Conservation (phyloP, 2,888 invertebrate genomes). For the Hyalella azteca region DNA sequence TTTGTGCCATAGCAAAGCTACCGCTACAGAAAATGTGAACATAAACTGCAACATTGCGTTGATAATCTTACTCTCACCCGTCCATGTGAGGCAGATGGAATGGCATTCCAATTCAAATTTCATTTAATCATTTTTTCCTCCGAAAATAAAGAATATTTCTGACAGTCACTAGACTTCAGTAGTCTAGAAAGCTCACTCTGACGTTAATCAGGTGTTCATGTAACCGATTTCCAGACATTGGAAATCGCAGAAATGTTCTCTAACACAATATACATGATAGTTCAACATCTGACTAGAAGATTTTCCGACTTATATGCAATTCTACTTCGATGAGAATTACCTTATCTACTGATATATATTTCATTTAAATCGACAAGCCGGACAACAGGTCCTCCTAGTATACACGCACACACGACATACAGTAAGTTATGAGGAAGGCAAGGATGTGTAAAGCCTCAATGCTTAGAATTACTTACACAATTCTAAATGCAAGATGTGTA, state of each 20-base stretch:
- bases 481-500: too few relatives aligned
- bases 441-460: neutral
- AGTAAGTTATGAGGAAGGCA: slow-evolving; percentile 15
- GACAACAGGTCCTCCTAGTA: neutral
- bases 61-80: too few relatives aligned
- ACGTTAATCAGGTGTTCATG: too few relatives aligned
- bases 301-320: neutral
- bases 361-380: neutral
- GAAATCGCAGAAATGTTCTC: too few relatives aligned
- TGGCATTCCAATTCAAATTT: too few relatives aligned
- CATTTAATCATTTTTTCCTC: too few relatives aligned
- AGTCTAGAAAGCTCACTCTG: too few relatives aligned
- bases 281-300: slow-evolving; percentile 4
- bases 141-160: too few relatives aligned
- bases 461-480: too few relatives aligned
- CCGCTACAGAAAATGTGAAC: neutral
- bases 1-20: neutral
- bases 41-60: neutral
- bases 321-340: neutral
- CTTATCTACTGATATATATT: neutral
- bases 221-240: too few relatives aligned
- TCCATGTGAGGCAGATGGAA: too few relatives aligned
- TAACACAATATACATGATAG: neutral
- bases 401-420: neutral
- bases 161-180: too few relatives aligned